Evolutionary conservation across 2,113 vertebrate genomes (phyloP).

Genomic region (Daubentonia madagascariensis): DNA sequence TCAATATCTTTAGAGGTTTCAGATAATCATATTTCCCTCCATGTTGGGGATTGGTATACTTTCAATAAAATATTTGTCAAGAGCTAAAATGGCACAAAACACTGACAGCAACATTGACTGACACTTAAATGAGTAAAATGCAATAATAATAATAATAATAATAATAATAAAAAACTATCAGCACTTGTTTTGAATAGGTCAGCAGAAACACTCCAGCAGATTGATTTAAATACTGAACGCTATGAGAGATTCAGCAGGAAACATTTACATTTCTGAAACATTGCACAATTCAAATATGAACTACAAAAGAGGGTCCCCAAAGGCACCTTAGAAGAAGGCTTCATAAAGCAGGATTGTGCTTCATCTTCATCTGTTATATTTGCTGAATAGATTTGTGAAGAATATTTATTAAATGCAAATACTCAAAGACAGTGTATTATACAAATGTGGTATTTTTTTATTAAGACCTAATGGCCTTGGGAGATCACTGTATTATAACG

Average conservation of each 20-base stretch:
- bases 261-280: constrained; percentile 28
- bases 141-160: not conserved
- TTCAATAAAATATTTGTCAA: constrained; percentile 11
- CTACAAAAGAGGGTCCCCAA: not conserved
- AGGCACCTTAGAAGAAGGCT: constrained; percentile 27
- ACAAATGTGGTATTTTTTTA: constrained; percentile 54
- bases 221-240: not conserved
- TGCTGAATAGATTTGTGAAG: constrained; percentile 61
- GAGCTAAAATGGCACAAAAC: not conserved
- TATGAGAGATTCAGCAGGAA: not conserved
- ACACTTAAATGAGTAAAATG: not conserved
- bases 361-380: constrained; percentile 58
- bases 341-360: constrained; percentile 43
- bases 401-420: constrained; percentile 71
- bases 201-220: not conserved
- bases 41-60: not conserved
- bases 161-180: not conserved
- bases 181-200: constrained; percentile 20
- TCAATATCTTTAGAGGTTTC: not conserved
- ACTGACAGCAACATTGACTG: not conserved
- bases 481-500: constrained; percentile 47
- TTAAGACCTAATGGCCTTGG: constrained; percentile 53
- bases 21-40: not conserved
- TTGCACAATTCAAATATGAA: constrained; percentile 22
- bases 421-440: constrained; percentile 47